A percentile compares a stretch with the other conserved stretches of the same genome.
phyloP scores from a whole-genome alignment of 2,113 vertebrate species.

The Ploceus nigricollis region DNA sequence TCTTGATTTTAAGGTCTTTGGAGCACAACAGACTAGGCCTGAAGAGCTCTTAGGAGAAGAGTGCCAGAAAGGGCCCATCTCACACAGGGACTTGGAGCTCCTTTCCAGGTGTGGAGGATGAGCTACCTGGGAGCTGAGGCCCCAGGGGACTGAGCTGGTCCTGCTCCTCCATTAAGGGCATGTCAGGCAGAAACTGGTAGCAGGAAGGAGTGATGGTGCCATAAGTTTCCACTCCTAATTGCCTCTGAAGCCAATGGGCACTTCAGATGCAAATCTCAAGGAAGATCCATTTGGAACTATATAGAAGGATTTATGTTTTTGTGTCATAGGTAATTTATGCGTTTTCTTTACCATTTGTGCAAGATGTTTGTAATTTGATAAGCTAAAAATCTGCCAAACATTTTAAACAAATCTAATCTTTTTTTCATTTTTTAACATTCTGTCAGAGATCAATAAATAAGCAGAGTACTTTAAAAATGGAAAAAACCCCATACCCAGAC shows the following conservation, averaged over 20 bases:
- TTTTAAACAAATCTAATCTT: neutral
- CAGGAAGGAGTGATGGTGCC: neutral
- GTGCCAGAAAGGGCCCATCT: neutral
- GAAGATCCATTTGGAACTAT: neutral
- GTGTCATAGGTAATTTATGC: neutral
- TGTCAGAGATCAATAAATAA: conserved; percentile 8
- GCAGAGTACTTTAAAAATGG: neutral
- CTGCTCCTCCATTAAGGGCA: neutral
- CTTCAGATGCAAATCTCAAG: neutral
- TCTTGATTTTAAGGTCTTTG: neutral
- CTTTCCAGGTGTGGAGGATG: fast-evolving
- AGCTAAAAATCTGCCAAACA: neutral
- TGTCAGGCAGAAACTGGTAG: neutral
- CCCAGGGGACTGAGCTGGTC: neutral
- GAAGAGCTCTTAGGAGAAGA: neutral
- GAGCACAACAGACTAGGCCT: neutral
- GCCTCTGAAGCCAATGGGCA: neutral
- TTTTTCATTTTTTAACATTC: neutral
- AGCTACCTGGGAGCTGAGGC: neutral
- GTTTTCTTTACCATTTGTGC: neutral
- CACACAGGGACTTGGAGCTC: neutral
- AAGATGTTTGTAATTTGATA: neutral
- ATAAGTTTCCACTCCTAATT: neutral
- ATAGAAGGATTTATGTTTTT: neutral
- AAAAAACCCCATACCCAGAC: neutral